A percentile compares a stretch with the other conserved stretches of the same genome.
Evolutionary conservation across 2,113 vertebrate genomes (phyloP).

Genomic region (Excalfactoria chinensis): DNA sequence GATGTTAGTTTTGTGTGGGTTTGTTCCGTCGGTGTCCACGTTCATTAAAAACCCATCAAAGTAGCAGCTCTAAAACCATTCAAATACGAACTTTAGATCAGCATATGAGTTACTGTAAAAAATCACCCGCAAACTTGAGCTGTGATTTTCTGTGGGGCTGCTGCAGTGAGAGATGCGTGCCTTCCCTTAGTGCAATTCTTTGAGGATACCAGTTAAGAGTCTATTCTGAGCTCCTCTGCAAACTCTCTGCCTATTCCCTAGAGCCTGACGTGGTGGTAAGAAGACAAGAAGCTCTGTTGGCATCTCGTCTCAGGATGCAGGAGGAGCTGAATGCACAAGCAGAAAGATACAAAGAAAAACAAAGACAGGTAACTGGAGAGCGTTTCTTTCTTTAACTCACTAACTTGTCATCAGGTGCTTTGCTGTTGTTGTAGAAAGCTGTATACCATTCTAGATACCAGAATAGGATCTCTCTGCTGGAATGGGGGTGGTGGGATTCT

Average conservation of each 20-base stretch:
- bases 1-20: not conserved
- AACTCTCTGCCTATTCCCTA: slow-evolving; percentile 41
- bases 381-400: not conserved
- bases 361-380: slow-evolving; percentile 81
- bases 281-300: slow-evolving; percentile 88
- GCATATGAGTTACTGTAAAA: not conserved
- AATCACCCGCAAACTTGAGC: not conserved
- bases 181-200: not conserved
- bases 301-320: slow-evolving; percentile 89
- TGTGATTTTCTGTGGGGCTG: not conserved
- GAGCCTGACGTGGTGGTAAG: slow-evolving; percentile 81
- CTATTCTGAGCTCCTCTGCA: not conserved
- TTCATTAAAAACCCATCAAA: not conserved
- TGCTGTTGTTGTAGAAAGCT: not conserved
- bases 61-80: not conserved
- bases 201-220: not conserved
- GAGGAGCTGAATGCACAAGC: slow-evolving; percentile 88
- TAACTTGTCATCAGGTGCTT: not conserved
- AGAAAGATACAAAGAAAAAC: slow-evolving; percentile 87
- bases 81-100: not conserved
- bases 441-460: not conserved
- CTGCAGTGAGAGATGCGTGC: not conserved
- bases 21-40: not conserved
- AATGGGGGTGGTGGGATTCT: not conserved
- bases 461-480: not conserved